phyloP scores from a whole-genome alignment of 1,140 invertebrate species.

The Penaeus japonicus region DNA sequence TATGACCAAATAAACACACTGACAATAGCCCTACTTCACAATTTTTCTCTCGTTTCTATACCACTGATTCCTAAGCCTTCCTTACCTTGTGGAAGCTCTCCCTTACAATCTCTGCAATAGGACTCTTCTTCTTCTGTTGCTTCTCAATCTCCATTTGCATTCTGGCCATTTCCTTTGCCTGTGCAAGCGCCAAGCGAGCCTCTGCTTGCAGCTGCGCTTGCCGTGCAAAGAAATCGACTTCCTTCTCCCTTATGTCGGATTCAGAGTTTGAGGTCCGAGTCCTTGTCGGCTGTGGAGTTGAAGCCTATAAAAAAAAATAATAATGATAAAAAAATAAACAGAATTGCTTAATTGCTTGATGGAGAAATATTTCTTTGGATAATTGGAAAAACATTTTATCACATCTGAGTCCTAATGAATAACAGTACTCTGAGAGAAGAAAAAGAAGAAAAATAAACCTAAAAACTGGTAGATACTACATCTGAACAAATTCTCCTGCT shows the following conservation, averaged over 20 bases:
- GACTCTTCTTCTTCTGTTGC: constrained; percentile 80
- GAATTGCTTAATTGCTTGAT: no score
- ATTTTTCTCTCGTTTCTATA: neutral
- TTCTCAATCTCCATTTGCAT: constrained; percentile 93
- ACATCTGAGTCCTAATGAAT: no score
- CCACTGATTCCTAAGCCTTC: no score
- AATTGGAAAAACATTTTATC: no score
- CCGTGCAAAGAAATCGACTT: constrained; percentile 77
- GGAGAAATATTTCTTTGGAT: no score
- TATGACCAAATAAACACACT: no score
- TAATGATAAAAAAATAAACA: no score
- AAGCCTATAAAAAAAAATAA: neutral
- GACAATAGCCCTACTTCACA: no score
- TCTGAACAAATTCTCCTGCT: no score
- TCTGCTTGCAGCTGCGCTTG: constrained; percentile 88
- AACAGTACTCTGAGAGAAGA: no score
- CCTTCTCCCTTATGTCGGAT: constrained; percentile 58
- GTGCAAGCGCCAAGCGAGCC: constrained; percentile 86
- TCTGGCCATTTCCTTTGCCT: constrained; percentile 89
- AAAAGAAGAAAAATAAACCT: no score
- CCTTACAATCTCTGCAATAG: constrained; percentile 84
- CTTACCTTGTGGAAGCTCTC: constrained; percentile 76
- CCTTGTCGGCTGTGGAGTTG: constrained; percentile 26
- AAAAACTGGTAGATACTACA: no score
- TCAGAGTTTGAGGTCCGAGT: constrained; percentile 38